These are phyloP conservation scores for Colius striatus DNA, from an alignment of 2,113 vertebrate genomes.

Conservation along the genomic window DNA sequence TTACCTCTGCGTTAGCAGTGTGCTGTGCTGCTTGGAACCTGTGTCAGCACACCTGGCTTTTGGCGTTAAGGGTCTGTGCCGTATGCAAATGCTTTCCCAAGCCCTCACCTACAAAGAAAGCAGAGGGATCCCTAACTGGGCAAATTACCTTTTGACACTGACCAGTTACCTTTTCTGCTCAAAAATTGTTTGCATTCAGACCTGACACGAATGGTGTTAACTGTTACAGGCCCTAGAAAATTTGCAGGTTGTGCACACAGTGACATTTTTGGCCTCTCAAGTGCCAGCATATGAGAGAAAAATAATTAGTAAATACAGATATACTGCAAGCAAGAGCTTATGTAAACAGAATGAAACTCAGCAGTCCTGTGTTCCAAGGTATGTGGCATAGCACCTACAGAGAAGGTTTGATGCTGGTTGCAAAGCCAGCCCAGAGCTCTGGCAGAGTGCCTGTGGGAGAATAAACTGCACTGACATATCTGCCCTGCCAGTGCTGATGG, in stretches of 20 bases:
- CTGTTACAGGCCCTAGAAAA: not conserved
- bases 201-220: not conserved
- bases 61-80: not conserved
- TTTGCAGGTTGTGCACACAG: not conserved
- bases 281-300: not conserved
- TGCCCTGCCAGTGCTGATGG: fast-evolving
- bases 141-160: not conserved
- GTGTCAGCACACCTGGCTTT: fast-evolving
- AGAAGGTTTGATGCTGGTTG: not conserved
- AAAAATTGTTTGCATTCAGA: not conserved
- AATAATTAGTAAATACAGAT: not conserved
- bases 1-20: not conserved
- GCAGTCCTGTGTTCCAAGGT: not conserved
- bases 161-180: not conserved
- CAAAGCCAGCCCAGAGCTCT: not conserved
- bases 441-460: not conserved
- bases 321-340: not conserved
- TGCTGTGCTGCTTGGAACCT: too few species aligned
- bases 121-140: too few species aligned
- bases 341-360: not conserved
- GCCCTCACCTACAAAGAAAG: not conserved
- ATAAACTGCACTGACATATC: fast-evolving
- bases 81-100: fast-evolving
- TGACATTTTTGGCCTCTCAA: not conserved
- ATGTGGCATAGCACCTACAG: fast-evolving